Evolutionary conservation across 2,113 vertebrate genomes (phyloP).

Genomic region (Dicentrarchus labrax): DNA sequence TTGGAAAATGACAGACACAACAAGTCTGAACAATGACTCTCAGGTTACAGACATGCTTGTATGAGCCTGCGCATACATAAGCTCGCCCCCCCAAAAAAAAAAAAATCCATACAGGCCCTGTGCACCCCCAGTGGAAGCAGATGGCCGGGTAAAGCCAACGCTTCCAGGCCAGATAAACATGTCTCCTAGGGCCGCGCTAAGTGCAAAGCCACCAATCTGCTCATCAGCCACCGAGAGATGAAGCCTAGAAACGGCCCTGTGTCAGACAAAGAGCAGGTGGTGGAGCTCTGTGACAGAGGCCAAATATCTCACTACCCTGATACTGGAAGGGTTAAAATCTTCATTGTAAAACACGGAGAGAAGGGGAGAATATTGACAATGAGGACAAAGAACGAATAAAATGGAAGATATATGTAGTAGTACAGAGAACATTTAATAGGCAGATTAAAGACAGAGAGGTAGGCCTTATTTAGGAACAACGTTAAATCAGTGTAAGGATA

Average conservation of each 20-base stretch:
- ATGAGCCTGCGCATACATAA: background rate
- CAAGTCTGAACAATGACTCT: conserved; percentile 50
- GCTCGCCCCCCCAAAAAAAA: conserved; percentile 1
- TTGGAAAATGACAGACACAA: conserved; percentile 20
- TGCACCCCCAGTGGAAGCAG: conserved; percentile 59
- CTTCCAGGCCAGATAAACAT: conserved; percentile 78
- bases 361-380: background rate
- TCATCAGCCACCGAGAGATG: conserved; percentile 70
- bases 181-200: conserved; percentile 67
- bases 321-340: conserved; percentile 23
- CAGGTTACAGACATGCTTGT: conserved; percentile 35
- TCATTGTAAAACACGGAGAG: background rate
- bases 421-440: background rate
- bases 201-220: conserved; percentile 49
- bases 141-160: conserved; percentile 67
- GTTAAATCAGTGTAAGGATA: background rate
- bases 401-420: background rate
- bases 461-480: background rate
- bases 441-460: background rate
- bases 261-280: conserved; percentile 72
- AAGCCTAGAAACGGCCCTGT: conserved; percentile 51
- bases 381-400: background rate
- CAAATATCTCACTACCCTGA: conserved; percentile 51
- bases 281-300: conserved; percentile 22
- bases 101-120: conserved; percentile 4